phyloP scores from a whole-genome alignment of 2,888 invertebrate genomes.

The Drosophila multiciliata region DNA sequence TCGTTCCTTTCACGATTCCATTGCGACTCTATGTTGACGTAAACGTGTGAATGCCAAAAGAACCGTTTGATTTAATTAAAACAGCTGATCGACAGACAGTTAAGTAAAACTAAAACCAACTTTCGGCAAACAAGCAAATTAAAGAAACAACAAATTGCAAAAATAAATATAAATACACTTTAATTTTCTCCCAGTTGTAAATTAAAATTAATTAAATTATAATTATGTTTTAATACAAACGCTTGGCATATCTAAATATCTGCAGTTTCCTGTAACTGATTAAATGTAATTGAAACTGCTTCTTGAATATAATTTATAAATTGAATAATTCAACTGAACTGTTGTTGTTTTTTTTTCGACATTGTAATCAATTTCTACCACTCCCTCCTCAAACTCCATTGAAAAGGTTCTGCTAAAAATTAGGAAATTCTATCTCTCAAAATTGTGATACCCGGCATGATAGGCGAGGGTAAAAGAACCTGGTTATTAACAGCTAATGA shows the following conservation, averaged over 20 bases:
- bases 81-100: too few species aligned
- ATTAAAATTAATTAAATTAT: background rate
- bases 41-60: too few species aligned
- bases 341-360: background rate
- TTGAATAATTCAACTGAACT: background rate
- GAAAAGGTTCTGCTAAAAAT: background rate
- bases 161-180: background rate
- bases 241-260: background rate
- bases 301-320: background rate
- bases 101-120: background rate
- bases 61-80: too few species aligned
- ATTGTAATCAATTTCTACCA: too few species aligned
- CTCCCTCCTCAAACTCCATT: background rate
- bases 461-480: conserved; percentile 1
- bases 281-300: too few species aligned
- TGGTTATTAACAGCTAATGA: conserved; percentile 61
- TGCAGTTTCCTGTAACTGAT: background rate
- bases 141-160: too few species aligned
- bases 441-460: background rate
- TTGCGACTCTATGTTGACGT: too few species aligned
- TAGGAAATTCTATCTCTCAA: background rate
- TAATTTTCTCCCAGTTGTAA: background rate
- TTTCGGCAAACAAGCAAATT: background rate
- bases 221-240: too few species aligned
- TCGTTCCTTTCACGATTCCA: too few species aligned